A percentile compares a stretch with the other conserved stretches of the same genome.
These are phyloP conservation scores for Tichodroma muraria DNA, from an alignment of 2,113 vertebrate genomes.

Conservation along the genomic window DNA sequence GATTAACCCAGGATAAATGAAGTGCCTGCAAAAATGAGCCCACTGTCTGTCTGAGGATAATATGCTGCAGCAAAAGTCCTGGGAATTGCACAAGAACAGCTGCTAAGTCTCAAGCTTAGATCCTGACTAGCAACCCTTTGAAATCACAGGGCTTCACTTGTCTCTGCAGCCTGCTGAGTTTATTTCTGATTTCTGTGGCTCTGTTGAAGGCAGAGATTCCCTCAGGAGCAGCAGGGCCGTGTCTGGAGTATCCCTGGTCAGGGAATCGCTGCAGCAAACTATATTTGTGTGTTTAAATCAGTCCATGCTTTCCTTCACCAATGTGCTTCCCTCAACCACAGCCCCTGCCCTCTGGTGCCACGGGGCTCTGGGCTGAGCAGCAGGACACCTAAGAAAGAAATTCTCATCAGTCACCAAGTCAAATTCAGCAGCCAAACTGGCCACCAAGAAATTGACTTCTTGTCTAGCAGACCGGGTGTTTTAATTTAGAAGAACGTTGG, in stretches of 20 bases:
- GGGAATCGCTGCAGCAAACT: neutral
- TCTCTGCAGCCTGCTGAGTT: neutral
- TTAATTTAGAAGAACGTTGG: fast-evolving
- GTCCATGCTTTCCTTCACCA: fast-evolving
- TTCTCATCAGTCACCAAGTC: neutral
- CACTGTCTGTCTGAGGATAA: neutral
- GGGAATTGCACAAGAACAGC: neutral
- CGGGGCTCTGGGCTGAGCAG: neutral
- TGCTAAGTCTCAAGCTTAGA: neutral
- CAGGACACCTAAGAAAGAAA: neutral
- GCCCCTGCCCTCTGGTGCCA: neutral
- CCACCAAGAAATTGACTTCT: neutral
- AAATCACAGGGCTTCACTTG: neutral
- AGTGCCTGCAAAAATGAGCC: neutral
- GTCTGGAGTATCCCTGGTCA: neutral
- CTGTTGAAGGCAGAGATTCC: neutral
- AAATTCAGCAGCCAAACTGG: neutral
- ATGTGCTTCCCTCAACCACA: neutral
- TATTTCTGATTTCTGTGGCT: neutral
- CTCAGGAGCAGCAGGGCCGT: neutral
- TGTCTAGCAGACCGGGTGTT: neutral
- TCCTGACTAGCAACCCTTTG: neutral
- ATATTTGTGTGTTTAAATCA: neutral
- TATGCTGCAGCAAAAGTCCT: neutral
- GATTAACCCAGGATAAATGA: neutral